Conservation (phyloP, 2,797 vertebrate species). For the Squalus acanthias region DNA sequence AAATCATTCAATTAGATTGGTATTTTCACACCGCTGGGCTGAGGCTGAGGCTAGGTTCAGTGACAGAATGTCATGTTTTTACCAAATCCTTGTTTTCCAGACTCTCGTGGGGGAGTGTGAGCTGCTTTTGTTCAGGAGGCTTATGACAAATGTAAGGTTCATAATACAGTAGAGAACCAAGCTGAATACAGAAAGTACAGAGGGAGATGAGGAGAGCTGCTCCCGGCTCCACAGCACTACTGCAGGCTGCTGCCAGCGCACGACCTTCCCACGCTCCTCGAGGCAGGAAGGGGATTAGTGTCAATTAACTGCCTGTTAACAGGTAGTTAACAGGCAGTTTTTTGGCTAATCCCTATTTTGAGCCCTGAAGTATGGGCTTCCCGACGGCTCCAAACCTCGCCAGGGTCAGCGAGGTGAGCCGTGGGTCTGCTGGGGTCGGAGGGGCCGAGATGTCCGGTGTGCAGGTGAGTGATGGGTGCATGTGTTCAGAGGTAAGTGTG, state of each 20-base stretch:
- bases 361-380: no score
- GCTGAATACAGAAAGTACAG: background rate
- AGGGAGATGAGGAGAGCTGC: background rate
- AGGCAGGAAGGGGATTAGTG: no score
- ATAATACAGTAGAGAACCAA: background rate
- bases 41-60: background rate
- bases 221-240: background rate
- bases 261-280: background rate
- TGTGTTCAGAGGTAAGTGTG: no score
- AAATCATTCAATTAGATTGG: slow-evolving; percentile 6
- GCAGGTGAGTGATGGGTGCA: no score
- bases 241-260: background rate
- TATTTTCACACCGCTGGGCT: background rate
- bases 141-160: background rate
- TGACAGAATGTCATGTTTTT: background rate
- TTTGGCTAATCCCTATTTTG: no score
- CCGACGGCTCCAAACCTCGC: no score
- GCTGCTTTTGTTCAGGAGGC: background rate
- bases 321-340: no score
- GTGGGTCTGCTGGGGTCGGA: no score
- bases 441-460: no score
- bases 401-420: no score
- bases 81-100: no score
- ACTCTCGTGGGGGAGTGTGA: background rate
- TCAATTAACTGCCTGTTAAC: no score